Evolutionary conservation across 92 coral and sea anemone species (phyloP), one percentile per base, ranked within the genome.

Genomic region (Bergia sp.): DNA sequence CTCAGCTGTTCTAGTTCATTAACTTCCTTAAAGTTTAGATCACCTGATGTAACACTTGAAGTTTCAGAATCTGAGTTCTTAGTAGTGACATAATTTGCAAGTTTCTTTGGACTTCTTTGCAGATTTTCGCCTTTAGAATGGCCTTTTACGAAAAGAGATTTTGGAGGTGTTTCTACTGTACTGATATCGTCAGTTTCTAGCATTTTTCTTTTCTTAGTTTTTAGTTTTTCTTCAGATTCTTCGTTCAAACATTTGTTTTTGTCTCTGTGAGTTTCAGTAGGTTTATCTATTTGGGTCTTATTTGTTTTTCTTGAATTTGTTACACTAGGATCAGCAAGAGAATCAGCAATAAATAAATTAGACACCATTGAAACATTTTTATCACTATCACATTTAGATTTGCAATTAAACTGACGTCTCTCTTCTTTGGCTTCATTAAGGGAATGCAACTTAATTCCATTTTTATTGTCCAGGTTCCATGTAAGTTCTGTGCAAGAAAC

Each of bases 401-500:
- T 64, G 38, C 3, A 37, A 43, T 3, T 18, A 73, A 21, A 47
- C 21, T 44, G 50, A 67, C 37, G 69, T 13, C 80, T 41, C 23
- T 21, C 37, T 49, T 44, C 5, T 20, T 37, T 43, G 36, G 74
- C 2, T 23, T 43, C 50, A 5, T 36, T 61, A 23, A 10, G 15
- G 21, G 50, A 21, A 85, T 10, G 77, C 72, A 49, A 64, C 2
- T 41, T n/a, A 0, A 8, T 53, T 9, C 78, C 78, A 36, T 16
- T 29, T 78, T 88, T 88, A 40, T 65, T 4, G 1, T 90, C 93
- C 67, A 96, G 89, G 50, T 89, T 88, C 99, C 99, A 97, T 1
- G 99, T 97, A 61, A 97, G 81, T 21, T 91, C 91, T 36, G 92
- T 73, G 39, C 93, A 88, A 45, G 92, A 39, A 21, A 21, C 78